A percentile compares a stretch with the other conserved stretches of the same genome.
Evolutionary conservation across 2,888 invertebrate genomes (phyloP).

Genomic region (Sipha maydis): DNA sequence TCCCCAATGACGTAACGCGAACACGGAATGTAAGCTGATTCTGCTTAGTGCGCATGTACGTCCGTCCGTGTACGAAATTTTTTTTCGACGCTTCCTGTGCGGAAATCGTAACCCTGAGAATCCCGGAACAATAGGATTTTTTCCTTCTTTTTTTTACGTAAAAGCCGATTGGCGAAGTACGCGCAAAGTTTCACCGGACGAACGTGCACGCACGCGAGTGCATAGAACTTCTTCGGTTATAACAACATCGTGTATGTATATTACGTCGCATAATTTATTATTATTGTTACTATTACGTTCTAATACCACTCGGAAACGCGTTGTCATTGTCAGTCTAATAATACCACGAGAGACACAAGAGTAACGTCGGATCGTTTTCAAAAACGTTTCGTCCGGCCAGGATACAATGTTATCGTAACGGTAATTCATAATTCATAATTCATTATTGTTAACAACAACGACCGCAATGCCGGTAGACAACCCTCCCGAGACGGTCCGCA

Average conservation of each 20-base stretch:
- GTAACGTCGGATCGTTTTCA: too few relatives aligned
- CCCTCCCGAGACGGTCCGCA: too few relatives aligned
- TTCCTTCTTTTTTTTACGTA: neutral
- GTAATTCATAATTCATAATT: too few relatives aligned
- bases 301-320: neutral
- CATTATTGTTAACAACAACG: too few relatives aligned
- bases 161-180: neutral
- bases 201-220: neutral
- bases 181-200: neutral
- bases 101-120: conserved; percentile 29
- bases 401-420: too few relatives aligned
- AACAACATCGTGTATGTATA: too few relatives aligned
- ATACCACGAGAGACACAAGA: too few relatives aligned
- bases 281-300: too few relatives aligned
- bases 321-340: neutral
- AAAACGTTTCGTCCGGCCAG: too few relatives aligned
- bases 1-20: neutral
- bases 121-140: conserved; percentile 27
- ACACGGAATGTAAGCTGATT: neutral
- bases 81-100: conserved; percentile 9
- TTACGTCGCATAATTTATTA: neutral
- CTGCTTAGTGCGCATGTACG: too few relatives aligned
- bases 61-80: neutral
- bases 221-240: too few relatives aligned
- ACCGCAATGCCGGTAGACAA: too few relatives aligned